Evolutionary conservation across 1,140 invertebrate species (phyloP).

Genomic region (Aplysia californica): DNA sequence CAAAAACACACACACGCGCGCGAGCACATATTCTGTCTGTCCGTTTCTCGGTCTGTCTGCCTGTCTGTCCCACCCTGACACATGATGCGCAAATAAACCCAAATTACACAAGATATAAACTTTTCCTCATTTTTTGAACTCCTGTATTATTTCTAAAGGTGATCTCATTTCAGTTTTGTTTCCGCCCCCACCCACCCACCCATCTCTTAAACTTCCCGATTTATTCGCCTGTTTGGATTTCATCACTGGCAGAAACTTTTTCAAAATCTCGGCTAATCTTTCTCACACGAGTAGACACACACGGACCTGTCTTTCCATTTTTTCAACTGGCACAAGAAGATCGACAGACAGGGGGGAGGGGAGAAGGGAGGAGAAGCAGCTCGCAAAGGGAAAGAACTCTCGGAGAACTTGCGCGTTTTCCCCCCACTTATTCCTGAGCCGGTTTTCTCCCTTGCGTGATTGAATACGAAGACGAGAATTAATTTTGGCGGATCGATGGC

Average conservation of each 20-base stretch:
- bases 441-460: background rate
- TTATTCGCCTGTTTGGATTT: background rate
- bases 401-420: background rate
- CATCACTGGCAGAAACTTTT: background rate
- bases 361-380: background rate
- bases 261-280: background rate
- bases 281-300: background rate
- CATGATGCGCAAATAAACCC: background rate
- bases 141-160: too few relatives aligned
- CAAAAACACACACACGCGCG: background rate
- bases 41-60: too few relatives aligned
- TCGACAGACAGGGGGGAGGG: background rate
- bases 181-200: background rate
- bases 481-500: background rate
- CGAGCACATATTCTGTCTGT: background rate
- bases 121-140: too few relatives aligned
- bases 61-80: background rate
- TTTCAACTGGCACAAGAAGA: background rate
- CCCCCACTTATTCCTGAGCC: background rate
- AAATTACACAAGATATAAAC: too few relatives aligned
- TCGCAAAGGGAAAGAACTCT: background rate
- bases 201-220: background rate
- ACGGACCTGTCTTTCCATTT: background rate
- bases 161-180: background rate
- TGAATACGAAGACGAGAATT: background rate